Base-by-base conservation (phyloP, 2,797 vertebrate species). In the Acipenser oxyrinchus region DNA sequence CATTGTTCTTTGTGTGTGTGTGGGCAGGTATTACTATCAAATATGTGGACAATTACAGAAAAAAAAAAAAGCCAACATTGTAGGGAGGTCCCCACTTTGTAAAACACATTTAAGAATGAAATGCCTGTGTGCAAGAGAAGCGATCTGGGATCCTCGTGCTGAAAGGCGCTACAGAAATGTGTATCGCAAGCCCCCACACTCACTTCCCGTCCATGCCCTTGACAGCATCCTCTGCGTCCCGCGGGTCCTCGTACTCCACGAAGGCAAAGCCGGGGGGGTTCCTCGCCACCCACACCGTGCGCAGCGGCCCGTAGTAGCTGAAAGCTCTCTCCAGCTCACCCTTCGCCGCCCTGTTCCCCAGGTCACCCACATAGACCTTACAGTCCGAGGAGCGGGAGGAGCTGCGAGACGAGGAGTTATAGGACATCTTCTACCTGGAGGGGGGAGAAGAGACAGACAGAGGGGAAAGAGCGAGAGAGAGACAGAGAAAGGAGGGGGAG, bases 201-300 rank as follows among this genome's bases (percentile, higher is more conserved):
- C 64, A 89, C 88, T 89, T 89, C 74, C 88, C 88, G 58, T 90
- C 88, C 88, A 89, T 88, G 70, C 87, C 88, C 66, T 89, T 88
- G 57, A 88, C 86, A 8, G 88, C 85, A 71, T 90, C 88, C 69
- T 88, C 86, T 59, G 88, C 87, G 59, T 90, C 88, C 72, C 88
- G 80, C 48, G 87, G 74, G 69, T 90, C 88, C 57, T 90, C 88
- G 72, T 88, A 90, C 79, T 90, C 87, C n/a, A 90, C 87, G n/a
- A 90, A 89, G 62, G 87, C 87, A n/a, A 90, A 90, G 3, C 88
- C 88, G 0, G 88, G 88, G 0, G 88, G 88, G 74, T 90, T 90
- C 65, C 88, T 79, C 13, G 88, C 87, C 65, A 90, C 87, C 87
- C 88, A 89, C n/a, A 90, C 88, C 0, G 68, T 89, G 12, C 88